Evolutionary conservation across 2,888 invertebrate species (phyloP), one percentile per base, ranked within the genome.

Genomic region (Campaea margaritaria): DNA sequence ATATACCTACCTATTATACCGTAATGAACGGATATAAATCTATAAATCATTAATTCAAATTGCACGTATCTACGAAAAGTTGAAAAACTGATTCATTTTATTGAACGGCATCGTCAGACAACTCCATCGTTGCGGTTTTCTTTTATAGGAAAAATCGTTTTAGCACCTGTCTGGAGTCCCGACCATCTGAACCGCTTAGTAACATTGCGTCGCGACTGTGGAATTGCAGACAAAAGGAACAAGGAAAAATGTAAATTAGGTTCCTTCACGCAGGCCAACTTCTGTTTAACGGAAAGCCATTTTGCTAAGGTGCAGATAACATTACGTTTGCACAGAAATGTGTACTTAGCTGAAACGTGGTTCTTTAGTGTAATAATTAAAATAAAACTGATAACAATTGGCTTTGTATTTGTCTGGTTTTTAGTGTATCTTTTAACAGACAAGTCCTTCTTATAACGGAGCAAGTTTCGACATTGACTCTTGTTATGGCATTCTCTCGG

Each of bases 241-340:
- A 73, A 66, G 72, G 65, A 65, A 58, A 61, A 70, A 74, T 74
- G 72, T 57, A 68, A 74, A 74, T 73, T 58, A 55, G 59, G 67
- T 62, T 51, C 62, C 68, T 66, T 58, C 53, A 44, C 54, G 59
- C 58, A 48, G 62, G 51, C 60, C 53, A 67, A 57, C 47, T 62
- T 64, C 68, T 69, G 58, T 68, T 68, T 64, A 63, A 47, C 41
- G 52, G 39, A 60, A 61, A 64, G 49, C 57, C 61, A 60, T 61
- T 68, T 67, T 62, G 57, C 55, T 48, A 46, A 64, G 65, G 53
- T 65, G 62, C 56, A 50, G 60, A 67, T 63, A 57, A 52, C 58
- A 45, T 70, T 60, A 61, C 57, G 62, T 68, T 61, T 43, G 42
- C 51, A 41, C 49, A 36, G 36, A 38, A 58, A 48, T 47, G 55